Evolutionary conservation across 2,888 invertebrate species (phyloP), one percentile per base, ranked within the genome.

Genomic region (Tuta absoluta): DNA sequence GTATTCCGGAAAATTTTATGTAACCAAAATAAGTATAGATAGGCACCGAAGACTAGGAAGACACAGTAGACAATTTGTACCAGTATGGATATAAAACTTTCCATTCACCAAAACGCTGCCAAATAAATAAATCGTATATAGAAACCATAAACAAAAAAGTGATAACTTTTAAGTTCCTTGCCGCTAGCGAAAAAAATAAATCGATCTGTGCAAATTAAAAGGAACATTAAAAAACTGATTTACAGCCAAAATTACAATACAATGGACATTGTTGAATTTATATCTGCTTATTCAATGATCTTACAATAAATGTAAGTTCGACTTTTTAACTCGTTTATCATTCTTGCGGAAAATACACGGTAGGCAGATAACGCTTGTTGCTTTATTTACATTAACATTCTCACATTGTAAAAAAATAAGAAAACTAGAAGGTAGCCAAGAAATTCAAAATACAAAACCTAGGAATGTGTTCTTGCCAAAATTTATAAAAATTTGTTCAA

Each of bases 231-330:
- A 80, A 78, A 76, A 75, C 81, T 82, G 85, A 86, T 88, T 87
- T 88, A 87, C 80, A 75, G 74, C 74, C 76, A 71, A 80, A 79
- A 85, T 85, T 84, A 83, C 77, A 83, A 86, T 84, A 86, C 84
- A 86, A 87, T 86, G 83, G 75, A 76, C 75, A 79, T 77, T 81
- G 77, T 81, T 75, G 75, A 75, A 81, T 80, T 82, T 81, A 80
- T 81, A 75, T 73, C 75, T 69, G 70, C 75, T 75, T 79, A 82
- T 84, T 81, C 81, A 83, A 84, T 83, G 76, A 78, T 76, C 71
- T 69, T 68, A 70, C 75, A 72, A 75, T 75, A 73, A 75, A 68
- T 74, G 75, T 75, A 77, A 62, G 62, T 74, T 79, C 76, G 71
- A 71, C 68, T 75, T 75, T 74, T 73, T 77, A 77, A 53, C 38